Percentiles rank a stretch among this genome's conserved stretches.
phyloP scores from a whole-genome alignment of 2,113 vertebrate species.

The Phaethon lepturus region DNA sequence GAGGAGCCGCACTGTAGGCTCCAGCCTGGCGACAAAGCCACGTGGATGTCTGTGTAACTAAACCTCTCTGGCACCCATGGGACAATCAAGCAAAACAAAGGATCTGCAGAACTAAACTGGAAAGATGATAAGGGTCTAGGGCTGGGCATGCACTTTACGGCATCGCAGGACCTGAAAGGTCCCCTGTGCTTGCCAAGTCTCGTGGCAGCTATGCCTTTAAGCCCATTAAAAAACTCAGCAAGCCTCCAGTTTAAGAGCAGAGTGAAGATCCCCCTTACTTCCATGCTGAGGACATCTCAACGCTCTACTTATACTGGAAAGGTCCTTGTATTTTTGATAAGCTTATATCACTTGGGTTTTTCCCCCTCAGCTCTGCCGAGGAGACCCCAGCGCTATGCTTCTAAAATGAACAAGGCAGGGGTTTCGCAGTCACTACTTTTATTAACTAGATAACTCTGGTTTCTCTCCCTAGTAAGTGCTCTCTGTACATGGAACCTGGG shows the following conservation, averaged over 20 bases:
- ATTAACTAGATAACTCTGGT: neutral
- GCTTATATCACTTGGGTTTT: neutral
- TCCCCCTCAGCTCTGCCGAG: neutral
- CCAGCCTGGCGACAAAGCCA: neutral
- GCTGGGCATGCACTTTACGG: neutral
- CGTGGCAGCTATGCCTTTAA: neutral
- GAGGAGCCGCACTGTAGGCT: neutral
- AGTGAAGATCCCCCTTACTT: neutral
- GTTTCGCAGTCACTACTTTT: neutral
- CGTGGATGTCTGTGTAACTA: neutral
- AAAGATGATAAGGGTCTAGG: neutral
- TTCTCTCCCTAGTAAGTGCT: neutral
- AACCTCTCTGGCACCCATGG: neutral
- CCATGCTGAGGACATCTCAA: neutral
- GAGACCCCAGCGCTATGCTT: neutral
- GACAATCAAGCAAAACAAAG: neutral
- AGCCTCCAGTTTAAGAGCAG: neutral
- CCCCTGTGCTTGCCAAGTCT: neutral
- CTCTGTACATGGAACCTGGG: neutral
- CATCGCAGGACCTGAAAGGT: neutral
- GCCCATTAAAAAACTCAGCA: neutral
- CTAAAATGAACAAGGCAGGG: neutral
- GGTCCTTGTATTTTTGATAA: neutral
- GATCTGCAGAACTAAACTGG: neutral
- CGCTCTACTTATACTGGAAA: neutral